Percentiles rank a stretch among this genome's conserved stretches.
Conservation (phyloP, 2,113 vertebrate species). For the Microtus pennsylvanicus region DNA sequence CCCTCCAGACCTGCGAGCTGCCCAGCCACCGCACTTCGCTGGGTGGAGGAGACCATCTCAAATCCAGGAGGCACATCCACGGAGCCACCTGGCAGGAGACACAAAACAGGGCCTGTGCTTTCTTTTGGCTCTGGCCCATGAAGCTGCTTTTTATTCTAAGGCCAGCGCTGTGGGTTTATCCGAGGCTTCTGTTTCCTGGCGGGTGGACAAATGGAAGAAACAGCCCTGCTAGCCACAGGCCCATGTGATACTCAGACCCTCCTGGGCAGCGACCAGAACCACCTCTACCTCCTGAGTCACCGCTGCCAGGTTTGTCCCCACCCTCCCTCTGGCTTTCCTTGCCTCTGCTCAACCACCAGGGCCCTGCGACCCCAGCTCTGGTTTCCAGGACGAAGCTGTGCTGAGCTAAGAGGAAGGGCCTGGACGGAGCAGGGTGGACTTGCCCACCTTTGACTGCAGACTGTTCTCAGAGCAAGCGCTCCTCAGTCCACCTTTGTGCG, state of each 20-base stretch:
- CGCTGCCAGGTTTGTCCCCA: accelerated
- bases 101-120: background rate
- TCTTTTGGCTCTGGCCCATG: accelerated
- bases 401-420: background rate
- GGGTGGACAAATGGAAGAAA: background rate
- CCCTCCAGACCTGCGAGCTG: background rate
- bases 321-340: background rate
- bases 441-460: no score
- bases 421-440: accelerated
- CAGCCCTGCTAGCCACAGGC: background rate
- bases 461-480: accelerated
- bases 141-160: background rate
- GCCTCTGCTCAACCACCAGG: background rate
- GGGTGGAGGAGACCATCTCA: background rate
- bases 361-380: accelerated
- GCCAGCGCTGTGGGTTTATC: background rate
- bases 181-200: background rate
- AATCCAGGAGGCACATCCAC: background rate
- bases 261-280: background rate
- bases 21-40: background rate
- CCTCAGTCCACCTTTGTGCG: background rate
- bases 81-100: background rate
- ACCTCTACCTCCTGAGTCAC: no score
- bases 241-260: background rate
- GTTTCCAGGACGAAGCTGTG: background rate